Conservation (phyloP, 1,140 invertebrate genomes). For the Rhopalosiphum padi region DNA sequence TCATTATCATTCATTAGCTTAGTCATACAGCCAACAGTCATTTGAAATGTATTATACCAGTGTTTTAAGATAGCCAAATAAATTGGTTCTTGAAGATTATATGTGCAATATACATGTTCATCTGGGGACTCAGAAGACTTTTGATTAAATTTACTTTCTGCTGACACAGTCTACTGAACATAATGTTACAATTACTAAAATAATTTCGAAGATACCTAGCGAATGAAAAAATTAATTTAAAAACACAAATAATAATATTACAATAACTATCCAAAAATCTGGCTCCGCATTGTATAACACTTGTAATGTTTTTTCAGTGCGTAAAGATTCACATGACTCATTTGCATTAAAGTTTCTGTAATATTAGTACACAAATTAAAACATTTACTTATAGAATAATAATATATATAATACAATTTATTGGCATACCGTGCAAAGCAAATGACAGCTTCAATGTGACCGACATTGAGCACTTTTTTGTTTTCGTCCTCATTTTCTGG, state of each 20-base stretch:
- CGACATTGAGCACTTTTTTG: slow-evolving; percentile 49
- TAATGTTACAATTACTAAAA: background rate
- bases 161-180: slow-evolving; percentile 43
- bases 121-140: slow-evolving; percentile 26
- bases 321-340: slow-evolving; percentile 45
- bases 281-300: slow-evolving; percentile 32
- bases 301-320: slow-evolving; percentile 44
- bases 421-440: slow-evolving; percentile 32
- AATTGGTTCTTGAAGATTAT: slow-evolving; percentile 53
- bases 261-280: slow-evolving; percentile 54
- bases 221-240: background rate
- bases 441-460: slow-evolving; percentile 55
- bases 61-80: slow-evolving; percentile 50
- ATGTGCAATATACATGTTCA: slow-evolving; percentile 47
- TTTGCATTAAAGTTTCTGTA: slow-evolving; percentile 42
- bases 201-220: background rate
- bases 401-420: background rate
- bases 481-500: slow-evolving; percentile 32
- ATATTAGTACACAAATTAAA: background rate
- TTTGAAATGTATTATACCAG: slow-evolving; percentile 49
- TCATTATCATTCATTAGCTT: slow-evolving; percentile 30
- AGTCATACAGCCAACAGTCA: slow-evolving; percentile 43
- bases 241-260: slow-evolving; percentile 25
- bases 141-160: slow-evolving; percentile 31
- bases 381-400: background rate